Conservation (phyloP, 2,113 vertebrate species). For the Ciconia boyciana region DNA sequence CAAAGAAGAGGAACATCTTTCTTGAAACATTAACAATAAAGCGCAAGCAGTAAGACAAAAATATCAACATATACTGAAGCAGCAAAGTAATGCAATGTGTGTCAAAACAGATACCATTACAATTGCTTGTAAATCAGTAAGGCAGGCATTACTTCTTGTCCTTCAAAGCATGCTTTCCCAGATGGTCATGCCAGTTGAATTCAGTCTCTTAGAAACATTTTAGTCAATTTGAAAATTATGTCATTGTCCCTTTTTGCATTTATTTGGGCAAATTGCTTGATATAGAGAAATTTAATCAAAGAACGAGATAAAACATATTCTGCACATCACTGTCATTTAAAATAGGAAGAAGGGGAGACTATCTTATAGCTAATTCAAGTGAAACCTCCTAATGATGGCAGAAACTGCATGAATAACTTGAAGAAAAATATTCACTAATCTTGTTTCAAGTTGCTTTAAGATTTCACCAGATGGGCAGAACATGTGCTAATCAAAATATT, state of each 20-base stretch:
- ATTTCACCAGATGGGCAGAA: neutral
- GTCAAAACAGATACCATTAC: neutral
- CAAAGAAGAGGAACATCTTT: neutral
- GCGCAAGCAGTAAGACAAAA: neutral
- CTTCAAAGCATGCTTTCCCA: neutral
- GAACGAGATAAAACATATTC: neutral
- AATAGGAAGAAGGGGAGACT: neutral
- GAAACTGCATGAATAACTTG: neutral
- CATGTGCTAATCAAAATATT: constrained; percentile 9
- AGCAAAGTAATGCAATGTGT: neutral
- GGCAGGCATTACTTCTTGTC: neutral
- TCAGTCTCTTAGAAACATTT: neutral
- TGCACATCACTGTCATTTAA: neutral
- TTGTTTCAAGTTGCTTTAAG: neutral
- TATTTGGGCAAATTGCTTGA: neutral
- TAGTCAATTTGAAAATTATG: neutral
- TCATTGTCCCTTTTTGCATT: neutral
- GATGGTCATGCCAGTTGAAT: neutral
- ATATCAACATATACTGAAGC: neutral
- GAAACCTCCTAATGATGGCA: neutral
- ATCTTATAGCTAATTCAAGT: neutral
- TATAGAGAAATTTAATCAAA: neutral
- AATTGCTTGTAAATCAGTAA: neutral
- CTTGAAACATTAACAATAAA: neutral
- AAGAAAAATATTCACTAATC: neutral